Percentiles rank a stretch among this genome's conserved stretches.
Evolutionary conservation across 2,797 vertebrate genomes (phyloP).

Genomic region (Tachyglossus aculeatus): DNA sequence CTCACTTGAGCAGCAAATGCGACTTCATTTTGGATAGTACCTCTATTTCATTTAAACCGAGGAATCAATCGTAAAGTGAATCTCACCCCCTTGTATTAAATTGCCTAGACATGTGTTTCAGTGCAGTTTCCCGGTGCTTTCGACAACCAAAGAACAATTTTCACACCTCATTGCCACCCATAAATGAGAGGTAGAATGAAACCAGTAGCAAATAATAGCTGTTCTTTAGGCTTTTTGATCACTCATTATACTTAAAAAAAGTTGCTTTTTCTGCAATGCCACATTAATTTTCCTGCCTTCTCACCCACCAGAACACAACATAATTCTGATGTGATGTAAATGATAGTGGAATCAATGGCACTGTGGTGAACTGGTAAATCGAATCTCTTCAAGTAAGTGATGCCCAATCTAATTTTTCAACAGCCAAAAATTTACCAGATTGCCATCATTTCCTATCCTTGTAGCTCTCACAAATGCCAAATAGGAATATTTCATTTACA

Average conservation of each 20-base stretch:
- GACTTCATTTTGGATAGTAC: slow-evolving; percentile 13
- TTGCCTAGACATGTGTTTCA: slow-evolving; percentile 10
- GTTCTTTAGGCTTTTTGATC: slow-evolving; percentile 35
- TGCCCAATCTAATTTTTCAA: slow-evolving; percentile 27
- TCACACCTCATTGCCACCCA: slow-evolving; percentile 52
- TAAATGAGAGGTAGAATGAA: slow-evolving; percentile 59
- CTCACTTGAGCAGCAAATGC: slow-evolving; percentile 16
- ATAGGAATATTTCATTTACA: neutral
- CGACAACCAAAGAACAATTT: slow-evolving; percentile 50
- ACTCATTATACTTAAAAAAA: slow-evolving; percentile 29
- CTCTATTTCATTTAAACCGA: slow-evolving; percentile 24
- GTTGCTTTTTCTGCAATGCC: slow-evolving; percentile 4
- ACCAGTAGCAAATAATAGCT: slow-evolving; percentile 14
- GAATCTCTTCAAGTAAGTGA: slow-evolving; percentile 27
- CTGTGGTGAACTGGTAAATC: slow-evolving; percentile 2
- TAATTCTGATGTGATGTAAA: slow-evolving; percentile 36
- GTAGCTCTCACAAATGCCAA: neutral
- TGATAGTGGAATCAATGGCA: slow-evolving; percentile 31
- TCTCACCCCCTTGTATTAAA: slow-evolving; percentile 35
- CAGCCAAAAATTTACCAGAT: slow-evolving; percentile 10
- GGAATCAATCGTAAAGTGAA: slow-evolving; percentile 43
- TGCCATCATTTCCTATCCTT: slow-evolving; percentile 9
- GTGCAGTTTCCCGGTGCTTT: slow-evolving; percentile 39
- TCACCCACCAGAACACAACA: slow-evolving; percentile 41
- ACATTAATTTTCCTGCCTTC: slow-evolving; percentile 30